Evolutionary conservation across 2,888 invertebrate genomes (phyloP).

Genomic region (Pogonocherus hispidulus): DNA sequence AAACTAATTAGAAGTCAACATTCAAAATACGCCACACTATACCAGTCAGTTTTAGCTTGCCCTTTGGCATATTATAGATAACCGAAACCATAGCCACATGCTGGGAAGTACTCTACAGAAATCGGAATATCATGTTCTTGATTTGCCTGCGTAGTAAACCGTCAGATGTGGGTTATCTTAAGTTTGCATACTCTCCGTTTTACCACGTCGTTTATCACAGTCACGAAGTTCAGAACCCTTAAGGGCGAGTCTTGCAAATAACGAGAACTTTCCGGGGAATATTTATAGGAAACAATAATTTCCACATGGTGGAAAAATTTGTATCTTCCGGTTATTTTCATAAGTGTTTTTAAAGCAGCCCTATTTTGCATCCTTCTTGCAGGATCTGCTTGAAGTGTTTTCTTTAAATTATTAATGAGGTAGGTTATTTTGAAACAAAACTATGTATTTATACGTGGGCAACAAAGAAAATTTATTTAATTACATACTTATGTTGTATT

Average conservation of each 20-base stretch:
- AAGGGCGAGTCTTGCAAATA: slow-evolving; percentile 39
- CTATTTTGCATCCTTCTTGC: slow-evolving; percentile 35
- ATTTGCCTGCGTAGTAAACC: slow-evolving; percentile 27
- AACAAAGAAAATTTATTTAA: no score
- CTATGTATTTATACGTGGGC: no score
- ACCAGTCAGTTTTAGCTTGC: background rate
- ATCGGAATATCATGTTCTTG: slow-evolving; percentile 31
- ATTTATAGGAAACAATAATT: slow-evolving; percentile 50
- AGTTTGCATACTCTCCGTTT: slow-evolving; percentile 55
- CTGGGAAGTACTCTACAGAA: background rate
- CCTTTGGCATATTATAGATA: slow-evolving; percentile 8
- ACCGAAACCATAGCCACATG: slow-evolving; percentile 6
- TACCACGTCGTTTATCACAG: slow-evolving; percentile 57
- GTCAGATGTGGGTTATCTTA: slow-evolving; percentile 51
- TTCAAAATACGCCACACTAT: background rate
- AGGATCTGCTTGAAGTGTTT: slow-evolving; percentile 15
- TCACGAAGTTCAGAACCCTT: slow-evolving; percentile 42
- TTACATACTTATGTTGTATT: no score
- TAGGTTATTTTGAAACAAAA: slow-evolving; percentile 5
- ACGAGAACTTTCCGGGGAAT: slow-evolving; percentile 40
- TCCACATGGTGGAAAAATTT: slow-evolving; percentile 44
- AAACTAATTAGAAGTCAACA: no score
- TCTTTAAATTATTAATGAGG: slow-evolving; percentile 25
- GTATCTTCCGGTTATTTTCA: slow-evolving; percentile 39
- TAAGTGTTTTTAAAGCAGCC: slow-evolving; percentile 29